Evolutionary conservation across 2,888 invertebrate genomes (phyloP), one percentile per base, ranked within the genome.

Genomic region (Parthenolecanium corni): DNA sequence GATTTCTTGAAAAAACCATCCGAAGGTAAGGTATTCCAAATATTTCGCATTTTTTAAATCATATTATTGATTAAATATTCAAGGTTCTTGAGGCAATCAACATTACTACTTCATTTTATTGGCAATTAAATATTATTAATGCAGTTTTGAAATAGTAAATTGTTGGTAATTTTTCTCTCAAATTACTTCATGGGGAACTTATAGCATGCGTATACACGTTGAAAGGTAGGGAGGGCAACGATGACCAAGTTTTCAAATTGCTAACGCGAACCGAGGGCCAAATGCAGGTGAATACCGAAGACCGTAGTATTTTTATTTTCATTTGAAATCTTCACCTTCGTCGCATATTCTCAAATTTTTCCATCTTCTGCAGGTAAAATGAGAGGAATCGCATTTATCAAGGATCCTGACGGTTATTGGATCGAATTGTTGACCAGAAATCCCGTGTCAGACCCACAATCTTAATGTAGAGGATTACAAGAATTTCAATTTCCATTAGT

Each of bases 361-460:
- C n/a, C n/a, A n/a, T n/a, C n/a, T 65, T 63, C 72, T 72, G 12
- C 69, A 78, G 92, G 92, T 0, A 89, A 87, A 72, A 93, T 94
- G 91, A 92, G 88, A 73, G 91, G 91, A 0, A 76, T 95, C 52
- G 95, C 94, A 1, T 95, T 95, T 73, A 90, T 95, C 65, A 86
- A 90, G 69, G 95, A 95, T 73, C 95, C 95, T 0, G 95, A 95
- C 73, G 94, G 92, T 31, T 95, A 95, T 72, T 93, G 93, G 93
- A 93, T 95, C 70, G 94, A 95, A 74, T 89, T 93, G 65, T 82
- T 92, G 70, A 83, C 57, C 2, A 47, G 23, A 21, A 23, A 52
- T 47, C 58, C 58, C n/a, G 16, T 61, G 2, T n/a, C 5, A 12
- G 52, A 52, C 16, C 52, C 52, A 16, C 24, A n/a, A 14, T 49